A percentile compares a stretch with the other conserved stretches of the same genome.
These are phyloP conservation scores for Oceanodroma leucorhoa DNA, from an alignment of 2,797 vertebrate genomes.

Conservation along the genomic window DNA sequence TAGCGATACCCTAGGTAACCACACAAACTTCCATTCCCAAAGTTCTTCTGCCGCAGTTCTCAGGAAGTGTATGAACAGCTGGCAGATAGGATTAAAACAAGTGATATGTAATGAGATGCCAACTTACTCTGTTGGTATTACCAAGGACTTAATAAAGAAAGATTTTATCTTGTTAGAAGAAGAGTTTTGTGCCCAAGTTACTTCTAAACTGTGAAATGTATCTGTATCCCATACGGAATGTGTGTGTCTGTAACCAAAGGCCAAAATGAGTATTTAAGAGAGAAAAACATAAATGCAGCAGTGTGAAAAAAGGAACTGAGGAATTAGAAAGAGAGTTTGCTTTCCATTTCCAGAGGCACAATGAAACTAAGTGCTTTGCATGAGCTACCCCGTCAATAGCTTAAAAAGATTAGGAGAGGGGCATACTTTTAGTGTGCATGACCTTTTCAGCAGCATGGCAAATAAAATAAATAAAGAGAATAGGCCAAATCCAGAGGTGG, in stretches of 20 bases:
- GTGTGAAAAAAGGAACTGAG: not conserved
- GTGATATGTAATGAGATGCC: not conserved
- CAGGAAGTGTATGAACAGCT: not conserved
- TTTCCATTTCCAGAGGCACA: not conserved
- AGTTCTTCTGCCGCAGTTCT: not conserved
- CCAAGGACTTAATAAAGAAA: not conserved
- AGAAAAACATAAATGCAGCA: not conserved
- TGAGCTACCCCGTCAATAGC: not conserved
- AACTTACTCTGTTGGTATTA: not conserved
- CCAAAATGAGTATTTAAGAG: not conserved
- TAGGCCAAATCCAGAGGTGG: not conserved
- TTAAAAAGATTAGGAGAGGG: not conserved
- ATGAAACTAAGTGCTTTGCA: not conserved
- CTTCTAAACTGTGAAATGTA: not conserved
- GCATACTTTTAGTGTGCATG: not conserved
- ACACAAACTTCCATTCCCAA: not conserved
- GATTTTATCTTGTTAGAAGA: not conserved
- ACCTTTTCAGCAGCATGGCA: conserved; percentile 4
- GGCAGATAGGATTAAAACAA: not conserved
- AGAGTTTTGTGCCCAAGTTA: not conserved
- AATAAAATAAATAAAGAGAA: conserved; percentile 37
- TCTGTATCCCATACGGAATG: not conserved
- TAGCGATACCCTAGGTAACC: not conserved
- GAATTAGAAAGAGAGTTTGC: not conserved
- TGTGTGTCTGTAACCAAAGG: not conserved